Percentiles rank a stretch among this genome's conserved stretches.
Evolutionary conservation across 2,113 vertebrate species (phyloP).

Genomic region (Cacatua alba): DNA sequence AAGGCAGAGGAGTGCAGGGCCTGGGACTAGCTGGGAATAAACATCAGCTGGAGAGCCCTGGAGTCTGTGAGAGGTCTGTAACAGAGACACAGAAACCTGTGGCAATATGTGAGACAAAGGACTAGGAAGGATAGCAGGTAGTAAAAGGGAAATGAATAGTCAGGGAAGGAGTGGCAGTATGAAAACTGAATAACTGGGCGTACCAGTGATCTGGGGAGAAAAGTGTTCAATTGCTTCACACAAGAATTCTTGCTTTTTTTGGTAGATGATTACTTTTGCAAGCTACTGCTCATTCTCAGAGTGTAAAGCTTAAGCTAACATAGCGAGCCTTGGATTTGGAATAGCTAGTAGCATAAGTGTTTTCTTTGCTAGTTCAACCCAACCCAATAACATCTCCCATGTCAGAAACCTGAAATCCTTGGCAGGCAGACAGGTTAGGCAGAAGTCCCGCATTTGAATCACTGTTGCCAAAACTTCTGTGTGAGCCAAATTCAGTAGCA

Average conservation of each 20-base stretch:
- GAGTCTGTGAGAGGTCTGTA: neutral
- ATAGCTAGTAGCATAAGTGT: neutral
- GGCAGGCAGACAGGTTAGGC: neutral
- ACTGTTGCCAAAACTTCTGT: neutral
- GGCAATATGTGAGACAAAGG: neutral
- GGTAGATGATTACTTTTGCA: neutral
- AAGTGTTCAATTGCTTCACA: neutral
- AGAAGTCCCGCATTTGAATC: neutral
- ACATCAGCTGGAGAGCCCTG: neutral
- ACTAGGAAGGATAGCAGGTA: neutral
- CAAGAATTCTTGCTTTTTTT: neutral
- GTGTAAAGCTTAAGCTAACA: neutral
- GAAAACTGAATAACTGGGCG: neutral
- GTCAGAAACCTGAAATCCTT: neutral
- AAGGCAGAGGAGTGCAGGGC: slow-evolving; percentile 26
- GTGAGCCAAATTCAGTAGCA: neutral
- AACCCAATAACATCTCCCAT: neutral
- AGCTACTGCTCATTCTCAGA: neutral
- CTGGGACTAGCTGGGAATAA: slow-evolving; percentile 20
- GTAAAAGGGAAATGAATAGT: neutral
- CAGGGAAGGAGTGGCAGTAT: neutral
- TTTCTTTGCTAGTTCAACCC: neutral
- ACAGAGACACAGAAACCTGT: neutral
- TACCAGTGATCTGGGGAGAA: neutral
- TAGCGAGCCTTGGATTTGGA: neutral